Base-by-base conservation (phyloP, 2,113 vertebrate genomes). In the Myiagra hebetior region DNA sequence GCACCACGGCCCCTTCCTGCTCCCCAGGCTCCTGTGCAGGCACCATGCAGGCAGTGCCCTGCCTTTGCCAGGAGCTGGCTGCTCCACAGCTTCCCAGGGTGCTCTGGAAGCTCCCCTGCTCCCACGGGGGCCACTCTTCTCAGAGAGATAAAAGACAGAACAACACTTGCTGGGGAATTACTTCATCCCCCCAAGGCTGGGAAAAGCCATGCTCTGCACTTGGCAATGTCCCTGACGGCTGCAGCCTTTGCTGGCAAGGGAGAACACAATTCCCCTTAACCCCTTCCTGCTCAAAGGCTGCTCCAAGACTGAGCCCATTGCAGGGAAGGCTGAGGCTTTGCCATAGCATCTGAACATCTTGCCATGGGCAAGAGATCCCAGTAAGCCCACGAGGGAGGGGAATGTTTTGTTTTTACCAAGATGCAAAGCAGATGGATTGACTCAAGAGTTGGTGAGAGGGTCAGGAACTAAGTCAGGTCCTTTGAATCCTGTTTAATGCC, bases 151-250 rank as follows among this genome's bases (percentile, higher is more conserved):
- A 86, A 65, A 97, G 67, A 79, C 63, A 91, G 44, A 96, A 88
- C 93, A 91, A 70, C 83, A 92, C 86, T 97, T 92, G 79, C 72
- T 84, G 60, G 64, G 76, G 93, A 96, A 95, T 94, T 93, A 95
- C 79, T 94, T 93, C 90, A 96, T 89, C 78, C 72, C 85, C 75
- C 72, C 85, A 96, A 75, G 85, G 95, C 92, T 95, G 93, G 93
- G 93, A 95, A 94, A 90, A 96, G 87, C 95, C 79, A 85, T 50
- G 85, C 63, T 93, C 69, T 0, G 8, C 17, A 85, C 85, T 91
- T 96, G 95, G 93, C 92, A 80, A 47, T 16, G 28, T 93, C 95
- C 72, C 79, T 81, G 57, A 39, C 0, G 27, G 82, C 68, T 91
- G 67, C 72, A 96, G 92, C 79, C 75, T 84, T 96, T 96, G 85